These are phyloP conservation scores for Patella caerulea DNA, from an alignment of 2,888 invertebrate species.

Conservation along the genomic window DNA sequence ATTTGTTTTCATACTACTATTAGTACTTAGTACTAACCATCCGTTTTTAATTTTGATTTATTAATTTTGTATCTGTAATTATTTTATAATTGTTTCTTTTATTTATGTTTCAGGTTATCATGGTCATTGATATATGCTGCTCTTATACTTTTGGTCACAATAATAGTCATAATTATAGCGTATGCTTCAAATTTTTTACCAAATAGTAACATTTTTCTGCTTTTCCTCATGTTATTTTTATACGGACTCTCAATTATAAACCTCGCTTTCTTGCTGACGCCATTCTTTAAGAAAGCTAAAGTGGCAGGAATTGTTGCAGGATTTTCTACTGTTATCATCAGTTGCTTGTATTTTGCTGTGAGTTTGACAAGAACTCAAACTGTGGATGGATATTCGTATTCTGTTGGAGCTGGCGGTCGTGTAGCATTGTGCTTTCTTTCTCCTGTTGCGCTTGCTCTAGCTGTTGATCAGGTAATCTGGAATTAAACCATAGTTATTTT, in stretches of 20 bases:
- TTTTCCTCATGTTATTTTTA: constrained; percentile 83
- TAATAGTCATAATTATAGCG: constrained; percentile 73
- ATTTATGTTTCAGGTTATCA: constrained; percentile 79
- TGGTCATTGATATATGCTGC: constrained; percentile 86
- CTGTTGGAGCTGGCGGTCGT: constrained; percentile 77
- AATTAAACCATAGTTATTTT: too few relatives aligned
- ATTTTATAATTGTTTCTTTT: background rate
- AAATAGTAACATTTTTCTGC: constrained; percentile 83
- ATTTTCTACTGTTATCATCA: constrained; percentile 84
- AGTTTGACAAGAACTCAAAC: constrained; percentile 73
- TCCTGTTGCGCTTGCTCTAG: constrained; percentile 86
- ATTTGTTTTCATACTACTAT: too few relatives aligned
- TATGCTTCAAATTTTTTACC: constrained; percentile 79
- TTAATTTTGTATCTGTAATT: too few relatives aligned
- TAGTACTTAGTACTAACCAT: too few relatives aligned
- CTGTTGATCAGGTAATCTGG: constrained; percentile 83
- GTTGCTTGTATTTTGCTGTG: constrained; percentile 86
- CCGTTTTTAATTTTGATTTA: too few relatives aligned
- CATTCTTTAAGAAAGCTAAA: constrained; percentile 83
- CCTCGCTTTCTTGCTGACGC: constrained; percentile 86
- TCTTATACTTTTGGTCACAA: constrained; percentile 80
- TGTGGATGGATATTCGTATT: constrained; percentile 48
- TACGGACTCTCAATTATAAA: constrained; percentile 87
- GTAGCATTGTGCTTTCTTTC: constrained; percentile 86
- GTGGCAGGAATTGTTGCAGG: constrained; percentile 81